Conservation (phyloP, 1,140 invertebrate genomes). For the Atta cephalotes region DNA sequence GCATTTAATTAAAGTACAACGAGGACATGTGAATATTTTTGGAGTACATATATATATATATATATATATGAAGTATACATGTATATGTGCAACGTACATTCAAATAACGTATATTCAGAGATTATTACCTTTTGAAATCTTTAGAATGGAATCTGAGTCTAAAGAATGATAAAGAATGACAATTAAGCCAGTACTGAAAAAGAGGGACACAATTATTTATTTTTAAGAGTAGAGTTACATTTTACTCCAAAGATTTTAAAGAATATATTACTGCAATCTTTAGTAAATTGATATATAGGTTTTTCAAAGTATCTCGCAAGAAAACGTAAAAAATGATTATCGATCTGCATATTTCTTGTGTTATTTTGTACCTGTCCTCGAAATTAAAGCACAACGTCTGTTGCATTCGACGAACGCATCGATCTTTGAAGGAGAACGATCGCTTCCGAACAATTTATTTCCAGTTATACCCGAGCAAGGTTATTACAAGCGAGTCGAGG, state of each 20-base stretch:
- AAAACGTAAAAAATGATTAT: not conserved
- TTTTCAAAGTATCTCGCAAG: not conserved
- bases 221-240: no score
- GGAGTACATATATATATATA: not conserved
- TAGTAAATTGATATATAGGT: not conserved
- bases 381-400: conserved; percentile 14
- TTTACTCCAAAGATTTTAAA: no score
- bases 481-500: conserved; percentile 54
- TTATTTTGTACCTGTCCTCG: not conserved
- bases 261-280: not conserved
- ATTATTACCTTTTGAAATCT: not conserved
- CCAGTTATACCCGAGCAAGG: conserved; percentile 54
- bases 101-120: not conserved
- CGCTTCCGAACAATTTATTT: conserved; percentile 55
- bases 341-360: not conserved
- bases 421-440: conserved; percentile 43
- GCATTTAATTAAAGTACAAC: conserved; percentile 35
- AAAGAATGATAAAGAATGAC: no score
- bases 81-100: no score
- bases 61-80: no score
- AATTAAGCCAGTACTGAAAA: no score
- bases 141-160: no score
- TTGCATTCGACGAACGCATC: conserved; percentile 35
- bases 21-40: conserved; percentile 8
- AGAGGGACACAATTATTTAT: no score